Percentiles rank a stretch among this genome's conserved stretches.
phyloP scores from a whole-genome alignment of 2,888 invertebrate species.

The Ophion slaviceki region DNA sequence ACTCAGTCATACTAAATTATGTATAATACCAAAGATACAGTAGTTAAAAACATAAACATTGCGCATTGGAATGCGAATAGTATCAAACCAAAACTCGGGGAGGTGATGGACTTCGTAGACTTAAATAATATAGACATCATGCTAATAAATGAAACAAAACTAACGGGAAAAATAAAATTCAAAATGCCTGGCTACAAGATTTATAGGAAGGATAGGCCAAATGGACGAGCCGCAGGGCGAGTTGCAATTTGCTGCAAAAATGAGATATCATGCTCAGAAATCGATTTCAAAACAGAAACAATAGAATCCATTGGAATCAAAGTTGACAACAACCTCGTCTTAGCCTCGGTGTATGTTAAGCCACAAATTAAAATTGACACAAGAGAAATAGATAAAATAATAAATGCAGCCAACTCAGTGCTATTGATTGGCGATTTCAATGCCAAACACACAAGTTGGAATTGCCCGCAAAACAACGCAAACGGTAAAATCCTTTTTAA shows the following conservation, averaged over 20 bases:
- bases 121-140: background rate
- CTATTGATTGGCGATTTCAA: slow-evolving; percentile 32
- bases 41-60: background rate
- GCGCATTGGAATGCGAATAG: slow-evolving; percentile 42
- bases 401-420: background rate
- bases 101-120: slow-evolving; percentile 35
- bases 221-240: background rate
- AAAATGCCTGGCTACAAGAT: slow-evolving; percentile 7
- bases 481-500: slow-evolving; percentile 13
- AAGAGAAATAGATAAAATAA: slow-evolving; percentile 7
- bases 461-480: background rate
- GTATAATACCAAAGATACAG: background rate
- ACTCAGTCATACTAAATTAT: background rate
- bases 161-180: slow-evolving; percentile 10
- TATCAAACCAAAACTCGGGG: background rate
- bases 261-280: slow-evolving; percentile 1
- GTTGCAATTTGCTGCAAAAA: slow-evolving; percentile 22
- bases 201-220: slow-evolving; percentile 26
- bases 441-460: slow-evolving; percentile 27
- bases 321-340: background rate
- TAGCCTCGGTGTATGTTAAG: slow-evolving; percentile 22
- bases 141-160: slow-evolving; percentile 15
- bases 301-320: slow-evolving; percentile 12
- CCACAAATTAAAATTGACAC: slow-evolving; percentile 59
- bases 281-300: background rate